Conservation (phyloP, 2,888 invertebrate species). For the Oegoconia quadripuncta region DNA sequence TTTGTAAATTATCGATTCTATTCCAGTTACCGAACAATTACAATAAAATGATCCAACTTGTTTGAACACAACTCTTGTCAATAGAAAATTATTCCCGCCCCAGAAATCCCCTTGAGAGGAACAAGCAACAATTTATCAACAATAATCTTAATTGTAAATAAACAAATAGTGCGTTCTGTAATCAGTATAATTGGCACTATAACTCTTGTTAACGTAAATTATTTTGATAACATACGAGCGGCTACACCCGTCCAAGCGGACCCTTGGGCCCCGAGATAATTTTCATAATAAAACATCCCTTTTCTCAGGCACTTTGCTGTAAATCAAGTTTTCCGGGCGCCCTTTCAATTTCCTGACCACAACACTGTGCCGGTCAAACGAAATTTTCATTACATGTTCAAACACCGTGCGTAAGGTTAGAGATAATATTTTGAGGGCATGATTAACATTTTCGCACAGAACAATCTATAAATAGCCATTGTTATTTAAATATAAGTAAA, state of each 20-base stretch:
- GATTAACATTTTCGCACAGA: slow-evolving; percentile 26
- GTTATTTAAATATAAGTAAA: too few relatives aligned
- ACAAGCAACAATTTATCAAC: slow-evolving; percentile 2
- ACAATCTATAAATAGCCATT: too few relatives aligned
- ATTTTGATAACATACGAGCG: slow-evolving; percentile 33
- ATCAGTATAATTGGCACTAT: slow-evolving; percentile 37
- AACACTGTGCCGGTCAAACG: slow-evolving; percentile 55
- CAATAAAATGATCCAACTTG: too few relatives aligned
- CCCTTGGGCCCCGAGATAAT: slow-evolving; percentile 54
- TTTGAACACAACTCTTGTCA: too few relatives aligned
- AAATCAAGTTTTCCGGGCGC: slow-evolving; percentile 68
- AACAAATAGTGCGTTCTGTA: slow-evolving; percentile 18
- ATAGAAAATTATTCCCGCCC: background rate
- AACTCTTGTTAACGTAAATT: slow-evolving; percentile 30
- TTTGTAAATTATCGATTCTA: too few relatives aligned
- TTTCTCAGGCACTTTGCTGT: slow-evolving; percentile 64
- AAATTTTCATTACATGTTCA: slow-evolving; percentile 59
- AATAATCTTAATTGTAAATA: slow-evolving; percentile 1
- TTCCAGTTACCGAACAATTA: too few relatives aligned
- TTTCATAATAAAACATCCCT: slow-evolving; percentile 71
- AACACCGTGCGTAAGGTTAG: slow-evolving; percentile 32
- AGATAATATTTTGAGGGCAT: slow-evolving; percentile 42
- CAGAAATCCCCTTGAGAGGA: background rate
- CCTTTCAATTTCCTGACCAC: slow-evolving; percentile 72
- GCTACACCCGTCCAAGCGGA: slow-evolving; percentile 31